phyloP scores from a whole-genome alignment of 2,113 vertebrate species.

The Aspiorhynchus laticeps region DNA sequence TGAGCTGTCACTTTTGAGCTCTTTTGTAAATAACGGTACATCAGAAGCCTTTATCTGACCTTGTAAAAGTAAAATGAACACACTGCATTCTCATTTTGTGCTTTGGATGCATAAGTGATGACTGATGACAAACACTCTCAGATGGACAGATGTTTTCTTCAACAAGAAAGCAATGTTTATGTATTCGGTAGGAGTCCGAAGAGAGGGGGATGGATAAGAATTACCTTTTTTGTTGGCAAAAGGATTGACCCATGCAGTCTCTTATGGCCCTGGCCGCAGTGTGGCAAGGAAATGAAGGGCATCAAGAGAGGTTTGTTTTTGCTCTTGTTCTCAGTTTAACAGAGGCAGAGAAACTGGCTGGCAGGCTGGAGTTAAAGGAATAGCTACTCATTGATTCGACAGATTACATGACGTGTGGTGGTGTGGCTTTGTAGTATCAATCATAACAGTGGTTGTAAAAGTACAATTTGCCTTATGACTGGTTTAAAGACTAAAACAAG shows the following conservation, averaged over 20 bases:
- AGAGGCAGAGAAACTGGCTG: neutral
- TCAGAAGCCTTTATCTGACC: neutral
- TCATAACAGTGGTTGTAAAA: neutral
- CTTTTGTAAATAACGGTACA: neutral
- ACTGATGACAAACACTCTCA: neutral
- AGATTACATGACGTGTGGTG: neutral
- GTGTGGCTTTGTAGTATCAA: constrained; percentile 11
- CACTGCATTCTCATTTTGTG: neutral
- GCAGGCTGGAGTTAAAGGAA: neutral
- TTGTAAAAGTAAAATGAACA: neutral
- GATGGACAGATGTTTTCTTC: neutral
- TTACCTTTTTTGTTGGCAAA: neutral
- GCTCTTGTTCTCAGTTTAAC: neutral
- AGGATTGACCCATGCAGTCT: neutral
- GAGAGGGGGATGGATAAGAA: neutral
- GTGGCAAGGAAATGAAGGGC: constrained; percentile 1
- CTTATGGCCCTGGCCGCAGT: neutral
- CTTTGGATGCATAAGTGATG: neutral
- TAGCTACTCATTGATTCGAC: neutral
- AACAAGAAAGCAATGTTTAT: neutral
- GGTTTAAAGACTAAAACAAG: neutral
- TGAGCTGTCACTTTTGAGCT: neutral
- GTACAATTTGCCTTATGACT: neutral
- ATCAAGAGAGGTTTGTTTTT: neutral
- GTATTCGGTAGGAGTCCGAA: neutral